phyloP scores from a whole-genome alignment of 2,888 invertebrate species.

The Drosophila cracens region DNA sequence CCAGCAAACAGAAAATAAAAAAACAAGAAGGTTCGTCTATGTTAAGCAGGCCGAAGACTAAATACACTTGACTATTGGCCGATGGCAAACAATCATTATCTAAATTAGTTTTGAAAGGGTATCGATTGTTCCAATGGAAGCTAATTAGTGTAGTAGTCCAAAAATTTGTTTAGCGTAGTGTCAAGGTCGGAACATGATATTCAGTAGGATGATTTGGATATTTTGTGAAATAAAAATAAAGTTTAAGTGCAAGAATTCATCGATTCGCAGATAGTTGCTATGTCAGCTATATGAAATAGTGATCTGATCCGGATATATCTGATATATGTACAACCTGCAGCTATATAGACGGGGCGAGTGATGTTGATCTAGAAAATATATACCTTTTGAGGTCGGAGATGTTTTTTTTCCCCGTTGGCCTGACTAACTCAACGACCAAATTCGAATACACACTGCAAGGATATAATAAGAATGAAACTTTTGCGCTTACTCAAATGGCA shows the following conservation, averaged over 20 bases:
- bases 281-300: neutral
- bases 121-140: neutral
- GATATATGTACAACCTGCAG: neutral
- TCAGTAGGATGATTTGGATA: neutral
- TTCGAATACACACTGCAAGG: neutral
- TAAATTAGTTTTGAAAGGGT: neutral
- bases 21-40: constrained; percentile 9
- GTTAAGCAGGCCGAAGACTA: neutral
- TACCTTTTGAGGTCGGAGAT: neutral
- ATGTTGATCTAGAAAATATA: neutral
- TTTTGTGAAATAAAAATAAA: neutral
- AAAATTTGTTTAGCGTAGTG: neutral
- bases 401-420: neutral
- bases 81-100: neutral
- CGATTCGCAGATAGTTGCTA: neutral
- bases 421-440: neutral
- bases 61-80: neutral
- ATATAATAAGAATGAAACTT: constrained; percentile 27
- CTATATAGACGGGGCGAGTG: neutral
- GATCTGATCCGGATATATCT: neutral
- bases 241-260: neutral
- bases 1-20: constrained; percentile 25
- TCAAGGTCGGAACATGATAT: neutral
- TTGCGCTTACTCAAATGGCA: constrained; percentile 46
- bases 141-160: neutral